These are phyloP conservation scores for Cyrtonyx montezumae DNA, from an alignment of 2,113 vertebrate species.

Conservation along the genomic window DNA sequence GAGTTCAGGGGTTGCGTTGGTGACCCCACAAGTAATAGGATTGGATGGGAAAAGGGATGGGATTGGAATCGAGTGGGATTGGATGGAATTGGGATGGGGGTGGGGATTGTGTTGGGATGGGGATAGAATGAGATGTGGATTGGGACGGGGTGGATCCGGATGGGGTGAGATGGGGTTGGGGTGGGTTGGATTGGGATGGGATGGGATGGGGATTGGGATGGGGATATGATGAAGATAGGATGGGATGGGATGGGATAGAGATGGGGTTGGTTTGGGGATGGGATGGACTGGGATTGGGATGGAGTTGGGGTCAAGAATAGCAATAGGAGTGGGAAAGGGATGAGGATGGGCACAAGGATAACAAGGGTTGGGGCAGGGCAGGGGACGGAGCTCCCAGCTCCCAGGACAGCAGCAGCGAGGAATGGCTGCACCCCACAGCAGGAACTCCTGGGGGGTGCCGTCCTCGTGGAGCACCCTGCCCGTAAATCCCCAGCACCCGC, in stretches of 20 bases:
- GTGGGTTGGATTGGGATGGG: neutral
- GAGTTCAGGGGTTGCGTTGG: neutral
- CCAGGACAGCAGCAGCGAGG: neutral
- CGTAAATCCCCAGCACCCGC: neutral
- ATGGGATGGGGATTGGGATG: neutral
- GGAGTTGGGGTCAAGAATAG: no score
- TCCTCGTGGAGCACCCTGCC: neutral
- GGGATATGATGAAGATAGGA: no score
- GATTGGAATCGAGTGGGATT: neutral
- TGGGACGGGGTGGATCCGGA: neutral
- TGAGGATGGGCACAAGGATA: neutral
- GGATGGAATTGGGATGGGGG: neutral
- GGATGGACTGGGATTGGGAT: neutral
- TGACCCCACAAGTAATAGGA: neutral
- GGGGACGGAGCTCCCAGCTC: neutral
- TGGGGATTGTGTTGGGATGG: neutral
- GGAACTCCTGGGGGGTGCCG: neutral
- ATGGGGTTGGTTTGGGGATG: neutral
- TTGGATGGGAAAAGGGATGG: neutral
- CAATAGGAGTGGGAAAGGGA: no score
- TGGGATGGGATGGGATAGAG: neutral
- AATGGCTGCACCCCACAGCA: neutral
- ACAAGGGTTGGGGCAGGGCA: neutral
- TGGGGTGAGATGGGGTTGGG: neutral
- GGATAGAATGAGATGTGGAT: neutral